Percentiles rank a stretch among this genome's conserved stretches.
These are phyloP conservation scores for Platysteira castanea DNA, from an alignment of 2,113 vertebrate species.

Conservation along the genomic window DNA sequence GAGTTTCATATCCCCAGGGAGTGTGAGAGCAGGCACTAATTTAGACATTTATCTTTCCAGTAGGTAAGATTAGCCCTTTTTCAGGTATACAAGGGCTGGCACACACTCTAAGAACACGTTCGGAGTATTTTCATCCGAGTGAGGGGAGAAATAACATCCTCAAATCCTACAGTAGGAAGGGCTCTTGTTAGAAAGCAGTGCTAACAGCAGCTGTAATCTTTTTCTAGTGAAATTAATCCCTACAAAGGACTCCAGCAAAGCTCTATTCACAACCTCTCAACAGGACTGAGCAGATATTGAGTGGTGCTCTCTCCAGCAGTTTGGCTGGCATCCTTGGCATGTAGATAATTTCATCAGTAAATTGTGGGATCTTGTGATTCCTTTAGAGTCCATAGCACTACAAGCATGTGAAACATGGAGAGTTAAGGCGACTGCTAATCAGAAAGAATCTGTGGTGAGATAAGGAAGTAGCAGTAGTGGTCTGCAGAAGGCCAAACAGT, in stretches of 20 bases:
- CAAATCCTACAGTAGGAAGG: neutral
- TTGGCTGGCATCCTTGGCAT: neutral
- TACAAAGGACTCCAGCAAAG: neutral
- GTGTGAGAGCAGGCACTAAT: neutral
- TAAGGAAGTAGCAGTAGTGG: neutral
- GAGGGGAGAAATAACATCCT: neutral
- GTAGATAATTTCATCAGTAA: neutral
- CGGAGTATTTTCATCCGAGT: neutral
- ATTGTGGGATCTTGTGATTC: neutral
- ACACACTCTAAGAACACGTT: fast-evolving
- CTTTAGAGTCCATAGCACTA: neutral
- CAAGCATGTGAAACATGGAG: fast-evolving
- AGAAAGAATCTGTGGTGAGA: neutral
- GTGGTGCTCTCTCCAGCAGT: neutral
- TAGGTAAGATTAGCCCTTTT: neutral
- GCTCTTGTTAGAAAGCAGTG: neutral
- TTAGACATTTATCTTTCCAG: neutral
- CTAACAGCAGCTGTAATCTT: neutral
- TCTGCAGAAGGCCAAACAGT: neutral
- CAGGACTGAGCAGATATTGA: neutral
- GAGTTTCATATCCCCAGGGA: no score
- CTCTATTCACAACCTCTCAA: neutral
- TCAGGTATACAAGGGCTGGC: neutral
- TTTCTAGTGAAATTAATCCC: neutral
- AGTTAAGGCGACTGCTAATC: neutral